Conservation (phyloP, 2,888 invertebrate species). For the Aleiodes leptofemur region DNA sequence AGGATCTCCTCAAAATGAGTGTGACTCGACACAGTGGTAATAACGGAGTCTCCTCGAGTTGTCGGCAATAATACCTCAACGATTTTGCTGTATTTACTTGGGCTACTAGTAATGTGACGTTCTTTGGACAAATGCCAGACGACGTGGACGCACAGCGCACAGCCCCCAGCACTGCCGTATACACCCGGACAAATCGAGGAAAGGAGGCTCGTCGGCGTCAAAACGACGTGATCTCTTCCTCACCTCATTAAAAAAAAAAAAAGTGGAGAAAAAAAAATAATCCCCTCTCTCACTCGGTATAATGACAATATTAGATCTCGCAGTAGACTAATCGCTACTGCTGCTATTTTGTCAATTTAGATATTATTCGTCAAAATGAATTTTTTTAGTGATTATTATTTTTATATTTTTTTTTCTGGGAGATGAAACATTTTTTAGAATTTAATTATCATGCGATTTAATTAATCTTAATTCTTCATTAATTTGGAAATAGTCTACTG, state of each 20-base stretch:
- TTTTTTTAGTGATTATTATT: too few species aligned
- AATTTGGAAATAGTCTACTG: too few species aligned
- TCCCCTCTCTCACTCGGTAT: too few species aligned
- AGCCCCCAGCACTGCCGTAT: background rate
- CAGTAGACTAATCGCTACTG: too few species aligned
- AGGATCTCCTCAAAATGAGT: constrained; percentile 13
- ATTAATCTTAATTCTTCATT: too few species aligned
- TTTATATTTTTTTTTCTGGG: too few species aligned
- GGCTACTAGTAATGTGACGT: constrained; percentile 54
- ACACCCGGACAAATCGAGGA: constrained; percentile 34
- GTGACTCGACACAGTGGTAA: constrained; percentile 23
- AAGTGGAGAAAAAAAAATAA: background rate
- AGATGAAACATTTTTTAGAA: too few species aligned
- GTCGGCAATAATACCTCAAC: constrained; percentile 45
- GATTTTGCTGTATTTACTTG: constrained; percentile 57
- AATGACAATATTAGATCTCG: too few species aligned
- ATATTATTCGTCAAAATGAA: too few species aligned
- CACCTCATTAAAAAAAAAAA: background rate
- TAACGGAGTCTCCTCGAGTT: constrained; percentile 36
- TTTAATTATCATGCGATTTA: too few species aligned
- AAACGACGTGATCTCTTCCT: constrained; percentile 6
- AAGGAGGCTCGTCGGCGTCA: background rate
- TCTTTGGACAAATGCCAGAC: constrained; percentile 54
- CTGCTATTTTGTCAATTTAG: too few species aligned
- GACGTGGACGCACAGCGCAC: constrained; percentile 29